Evolutionary conservation across 2,888 invertebrate species (phyloP), one percentile per base, ranked within the genome.

Genomic region (Cephus sareptanus): DNA sequence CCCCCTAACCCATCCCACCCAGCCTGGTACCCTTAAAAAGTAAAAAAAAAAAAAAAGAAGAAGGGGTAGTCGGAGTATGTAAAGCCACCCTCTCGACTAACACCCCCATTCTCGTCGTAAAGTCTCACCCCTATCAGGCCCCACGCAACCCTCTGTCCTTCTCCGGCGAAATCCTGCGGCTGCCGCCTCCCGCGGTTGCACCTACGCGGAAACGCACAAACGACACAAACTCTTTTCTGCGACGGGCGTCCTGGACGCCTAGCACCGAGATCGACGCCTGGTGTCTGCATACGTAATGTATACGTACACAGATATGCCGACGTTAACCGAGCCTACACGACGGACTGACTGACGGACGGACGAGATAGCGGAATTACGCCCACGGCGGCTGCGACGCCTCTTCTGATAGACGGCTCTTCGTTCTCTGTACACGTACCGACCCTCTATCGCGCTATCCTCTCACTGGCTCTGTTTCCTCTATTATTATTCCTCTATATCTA

Each of bases 361-460:
- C 84, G 83, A 85, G 87, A 88, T 85, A 86, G 84, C 80, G 82
- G 83, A 86, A 88, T 87, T 86, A 86, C 87, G 83, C 83, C 83
- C 79, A 76, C 34, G 80, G 81, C 79, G 75, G 81, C 81, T 84
- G 86, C 83, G 84, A 84, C 83, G 83, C 82, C 82, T 84, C 85
- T 56, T 56, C 56, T 23, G 56, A 56, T 23, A 56, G 56, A 56
- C 23, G 56, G 23, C 56, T 56, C 56, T 56, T 23, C 56, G 56
- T 9, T 81, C 83, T 82, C 75, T 74, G 30, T 35, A 35, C 35
- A 35, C 35, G 35, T 73, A 34, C 6, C 71, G 31, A 23, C 56
- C 56, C 40, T 40, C 15, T 40, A 40, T 40, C 70, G 30, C 70
- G 15, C 31, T 33, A 30, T 30, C 31, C 70, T 70, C 70, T 70